Base-by-base conservation (phyloP, 2,888 invertebrate species). In the Harpagoxenus sublaevis region DNA sequence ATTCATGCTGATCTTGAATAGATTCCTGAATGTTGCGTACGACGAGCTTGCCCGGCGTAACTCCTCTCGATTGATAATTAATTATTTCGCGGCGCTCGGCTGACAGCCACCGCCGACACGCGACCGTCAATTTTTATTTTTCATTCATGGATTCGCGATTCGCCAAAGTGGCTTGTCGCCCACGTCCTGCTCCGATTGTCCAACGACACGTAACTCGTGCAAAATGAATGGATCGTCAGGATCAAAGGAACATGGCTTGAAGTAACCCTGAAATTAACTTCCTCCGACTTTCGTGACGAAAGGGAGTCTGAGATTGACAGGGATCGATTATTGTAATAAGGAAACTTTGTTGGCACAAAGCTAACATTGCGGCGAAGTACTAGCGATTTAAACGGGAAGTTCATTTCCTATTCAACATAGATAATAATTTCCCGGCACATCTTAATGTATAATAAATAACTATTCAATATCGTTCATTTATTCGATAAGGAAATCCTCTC, bases 81-180 rank as follows among this genome's bases (percentile, higher is more conserved):
- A 78, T 68, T 78, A 78, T 66, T 66, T n/a, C 42, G 31, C 9
- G 12, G 12, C 77, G n/a, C 57, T 57, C 55, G 55, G 31, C 68
- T 68, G 68, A 78, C 78, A 55, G 15, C 15, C 31, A 23, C 31
- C 31, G 66, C 31, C 15, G 66, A 55, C 55, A 35, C 55, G 28
- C 77, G 65, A 31, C 31, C 42, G 77, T 66, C 78, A 78, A 66
- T 78, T 68, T 78, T 78, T 45, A 78, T 31, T 78, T 78, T 78
- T 78, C 78, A 65, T 78, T 77, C 63, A 39, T 9, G 55, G 28
- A 68, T 28, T 42, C 31, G 68, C 68, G 42, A 68, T n/a, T 42
- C 31, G 68, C 68, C 68, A 31, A 28, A 66, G 55, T 66, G 15
- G 28, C 39, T 23, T 28, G n/a, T 57, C 51, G 55, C 42, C 55